Evolutionary conservation across 2,797 vertebrate genomes (phyloP).

Genomic region (Spea hammondii): DNA sequence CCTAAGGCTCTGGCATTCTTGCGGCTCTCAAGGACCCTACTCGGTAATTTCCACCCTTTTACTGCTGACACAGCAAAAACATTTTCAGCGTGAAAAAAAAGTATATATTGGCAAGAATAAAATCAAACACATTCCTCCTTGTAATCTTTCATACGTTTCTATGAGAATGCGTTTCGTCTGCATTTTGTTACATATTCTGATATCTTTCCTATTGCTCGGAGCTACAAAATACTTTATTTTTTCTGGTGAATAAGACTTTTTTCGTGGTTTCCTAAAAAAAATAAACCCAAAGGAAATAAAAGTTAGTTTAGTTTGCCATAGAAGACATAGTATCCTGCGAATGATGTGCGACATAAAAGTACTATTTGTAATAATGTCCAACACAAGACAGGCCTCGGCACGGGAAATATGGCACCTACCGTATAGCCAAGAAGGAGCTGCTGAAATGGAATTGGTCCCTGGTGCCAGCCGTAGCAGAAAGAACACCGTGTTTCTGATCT

Average conservation of each 20-base stretch:
- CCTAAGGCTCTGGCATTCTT: too few species aligned
- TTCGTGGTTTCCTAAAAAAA: slow-evolving; percentile 17
- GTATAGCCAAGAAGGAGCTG: slow-evolving; percentile 59
- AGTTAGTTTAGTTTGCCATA: slow-evolving; percentile 31
- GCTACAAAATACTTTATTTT: neutral
- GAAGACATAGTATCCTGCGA: slow-evolving; percentile 33
- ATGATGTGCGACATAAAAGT: slow-evolving; percentile 43
- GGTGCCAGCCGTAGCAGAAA: slow-evolving; percentile 58
- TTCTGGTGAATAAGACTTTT: neutral
- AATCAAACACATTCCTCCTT: slow-evolving; percentile 34
- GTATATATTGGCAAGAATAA: slow-evolving; percentile 11
- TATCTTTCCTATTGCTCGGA: slow-evolving; percentile 14
- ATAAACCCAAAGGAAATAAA: neutral
- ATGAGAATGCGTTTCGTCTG: slow-evolving; percentile 33
- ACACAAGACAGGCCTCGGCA: slow-evolving; percentile 12
- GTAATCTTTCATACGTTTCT: slow-evolving; percentile 27
- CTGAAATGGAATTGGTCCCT: slow-evolving; percentile 55
- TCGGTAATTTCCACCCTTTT: neutral
- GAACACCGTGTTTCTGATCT: slow-evolving; percentile 63
- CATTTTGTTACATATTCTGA: slow-evolving; percentile 24
- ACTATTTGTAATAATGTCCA: slow-evolving; percentile 40
- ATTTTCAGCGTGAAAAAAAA: slow-evolving; percentile 22
- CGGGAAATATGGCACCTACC: slow-evolving; percentile 57
- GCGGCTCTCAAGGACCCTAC: too few species aligned
- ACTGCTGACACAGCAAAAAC: slow-evolving; percentile 8